Percentiles rank a stretch among this genome's conserved stretches.
These are phyloP conservation scores for Phengaris alcon DNA, from an alignment of 2,888 invertebrate genomes.

Conservation along the genomic window DNA sequence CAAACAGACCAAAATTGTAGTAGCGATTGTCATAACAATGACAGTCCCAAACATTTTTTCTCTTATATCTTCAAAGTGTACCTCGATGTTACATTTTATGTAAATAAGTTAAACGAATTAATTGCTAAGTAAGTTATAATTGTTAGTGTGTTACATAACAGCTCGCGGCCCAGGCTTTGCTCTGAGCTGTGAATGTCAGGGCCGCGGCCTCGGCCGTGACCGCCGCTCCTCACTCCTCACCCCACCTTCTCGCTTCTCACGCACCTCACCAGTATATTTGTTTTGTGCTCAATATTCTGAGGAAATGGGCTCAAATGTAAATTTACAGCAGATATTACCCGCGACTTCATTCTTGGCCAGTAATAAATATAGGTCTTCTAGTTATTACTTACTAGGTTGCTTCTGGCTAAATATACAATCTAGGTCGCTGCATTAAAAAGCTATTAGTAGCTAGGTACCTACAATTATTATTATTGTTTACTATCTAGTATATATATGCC, in stretches of 20 bases:
- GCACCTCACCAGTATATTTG: slow-evolving; percentile 3
- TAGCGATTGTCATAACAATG: background rate
- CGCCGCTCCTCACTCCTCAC: slow-evolving; percentile 42
- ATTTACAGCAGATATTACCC: background rate
- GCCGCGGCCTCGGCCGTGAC: slow-evolving; percentile 74
- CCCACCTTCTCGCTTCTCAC: slow-evolving; percentile 19
- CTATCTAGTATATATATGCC: background rate
- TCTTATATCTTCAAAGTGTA: background rate
- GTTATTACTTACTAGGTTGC: background rate
- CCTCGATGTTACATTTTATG: background rate
- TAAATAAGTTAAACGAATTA: slow-evolving; percentile 33
- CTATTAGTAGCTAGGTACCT: too few species aligned
- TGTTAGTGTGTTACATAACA: background rate
- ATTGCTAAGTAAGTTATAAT: slow-evolving; percentile 31
- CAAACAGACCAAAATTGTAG: background rate
- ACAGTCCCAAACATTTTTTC: background rate
- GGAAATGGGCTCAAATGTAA: background rate
- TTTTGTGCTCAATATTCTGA: background rate
- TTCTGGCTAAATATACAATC: background rate
- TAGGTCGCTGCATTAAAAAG: too few species aligned
- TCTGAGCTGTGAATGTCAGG: slow-evolving; percentile 64
- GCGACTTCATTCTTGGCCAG: background rate
- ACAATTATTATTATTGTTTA: background rate
- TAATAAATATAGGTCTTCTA: too few species aligned
- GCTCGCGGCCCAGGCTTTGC: slow-evolving; percentile 49